Evolutionary conservation across 1,140 invertebrate genomes (phyloP).

Genomic region (Spodoptera frugiperda): DNA sequence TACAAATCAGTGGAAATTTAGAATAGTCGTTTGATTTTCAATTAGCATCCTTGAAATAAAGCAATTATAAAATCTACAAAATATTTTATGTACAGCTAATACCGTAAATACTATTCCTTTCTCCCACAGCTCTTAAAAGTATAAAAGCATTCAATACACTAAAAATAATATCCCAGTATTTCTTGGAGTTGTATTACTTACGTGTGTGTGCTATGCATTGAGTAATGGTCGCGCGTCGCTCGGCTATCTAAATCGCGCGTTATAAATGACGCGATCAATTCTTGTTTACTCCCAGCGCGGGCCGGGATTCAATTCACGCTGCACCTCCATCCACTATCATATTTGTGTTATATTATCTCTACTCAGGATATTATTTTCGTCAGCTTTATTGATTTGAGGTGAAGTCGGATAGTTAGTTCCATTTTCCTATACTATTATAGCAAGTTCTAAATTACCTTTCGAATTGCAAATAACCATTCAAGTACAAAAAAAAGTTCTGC

Average conservation of each 20-base stretch:
- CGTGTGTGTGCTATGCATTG: slow-evolving; percentile 52
- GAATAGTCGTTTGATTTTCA: too few relatives aligned
- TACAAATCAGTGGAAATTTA: too few relatives aligned
- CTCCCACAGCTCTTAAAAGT: too few relatives aligned
- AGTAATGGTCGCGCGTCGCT: slow-evolving; percentile 71
- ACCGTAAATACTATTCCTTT: too few relatives aligned
- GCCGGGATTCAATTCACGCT: slow-evolving; percentile 45
- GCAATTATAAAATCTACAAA: too few relatives aligned
- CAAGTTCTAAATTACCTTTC: too few relatives aligned
- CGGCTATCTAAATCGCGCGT: slow-evolving; percentile 76
- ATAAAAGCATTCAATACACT: too few relatives aligned
- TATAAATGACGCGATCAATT: slow-evolving; percentile 83
- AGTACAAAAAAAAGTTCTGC: too few relatives aligned
- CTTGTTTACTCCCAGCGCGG: slow-evolving; percentile 71
- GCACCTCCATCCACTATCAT: slow-evolving; percentile 30
- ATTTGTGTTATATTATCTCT: slow-evolving; percentile 27
- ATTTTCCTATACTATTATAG: too few relatives aligned
- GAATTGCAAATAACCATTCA: too few relatives aligned
- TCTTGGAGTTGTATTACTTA: slow-evolving; percentile 15
- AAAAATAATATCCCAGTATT: not conserved
- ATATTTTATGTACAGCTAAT: too few relatives aligned
- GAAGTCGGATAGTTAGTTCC: not conserved
- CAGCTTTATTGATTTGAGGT: not conserved
- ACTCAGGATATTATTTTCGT: not conserved
- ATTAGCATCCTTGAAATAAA: too few relatives aligned